Base-by-base conservation (phyloP, 2,113 vertebrate genomes). In the Pheucticus melanocephalus region DNA sequence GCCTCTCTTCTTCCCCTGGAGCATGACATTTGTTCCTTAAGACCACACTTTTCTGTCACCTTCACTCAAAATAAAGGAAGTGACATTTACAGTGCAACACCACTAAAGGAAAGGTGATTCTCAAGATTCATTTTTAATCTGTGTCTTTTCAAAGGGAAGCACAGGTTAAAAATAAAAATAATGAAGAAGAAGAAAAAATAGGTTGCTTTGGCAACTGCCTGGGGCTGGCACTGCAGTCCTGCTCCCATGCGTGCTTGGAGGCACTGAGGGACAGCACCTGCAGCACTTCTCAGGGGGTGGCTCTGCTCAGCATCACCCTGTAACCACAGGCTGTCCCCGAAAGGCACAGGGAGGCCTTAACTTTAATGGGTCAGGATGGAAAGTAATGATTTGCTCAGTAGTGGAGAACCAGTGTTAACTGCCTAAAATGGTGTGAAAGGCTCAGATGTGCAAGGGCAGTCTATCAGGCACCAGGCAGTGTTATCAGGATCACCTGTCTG, bases 401-500 rank as follows among this genome's bases (percentile, higher is more conserved):
- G 94, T 80, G 63, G 86, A 88, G 92, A 95, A 85, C 7, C 64
- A 78, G 94, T 60, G 82, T 93, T 72, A 82, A 93, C 73, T 50
- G 76, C 56, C 65, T 88, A 45, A 80, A 95, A 96, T 90, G 96
- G 94, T 95, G 95, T 95, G 96, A 95, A 94, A 72, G 96, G 90
- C 91, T 96, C 90, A 92, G 94, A 78, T 95, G 71, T 96, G 93
- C 50, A 70, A 45, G 80, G 95, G 94, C 91, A 94, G 91, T 93
- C 88, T 97, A 94, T 95, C 94, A 95, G 96, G 91, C 91, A 97
- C 91, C 95, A 97, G 95, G 76, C 91, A 44, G 92, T 48, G 60
- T 94, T 95, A 97, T 97, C 90, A 79, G 96, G 93, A 94, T 96
- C 96, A 91, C 91, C 80, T 77, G 94, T 96, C 96, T 97, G 87